Conservation (phyloP, 2,888 invertebrate species). For the Andrena trimmerana region DNA sequence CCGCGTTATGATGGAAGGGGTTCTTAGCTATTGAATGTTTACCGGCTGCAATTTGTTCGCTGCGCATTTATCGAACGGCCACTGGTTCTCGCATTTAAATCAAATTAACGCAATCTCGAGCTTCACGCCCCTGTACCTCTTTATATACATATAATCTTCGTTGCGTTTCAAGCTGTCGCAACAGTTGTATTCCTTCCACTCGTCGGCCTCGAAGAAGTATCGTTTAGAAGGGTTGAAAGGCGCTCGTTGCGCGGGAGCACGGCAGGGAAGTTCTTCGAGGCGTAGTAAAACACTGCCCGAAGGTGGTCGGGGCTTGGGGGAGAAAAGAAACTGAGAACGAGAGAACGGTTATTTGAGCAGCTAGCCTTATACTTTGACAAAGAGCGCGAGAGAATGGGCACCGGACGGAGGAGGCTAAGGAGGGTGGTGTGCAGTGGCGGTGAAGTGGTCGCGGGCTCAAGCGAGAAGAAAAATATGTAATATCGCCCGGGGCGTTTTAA, state of each 20-base stretch:
- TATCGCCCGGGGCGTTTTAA: slow-evolving; percentile 83
- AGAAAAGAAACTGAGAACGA: slow-evolving; percentile 49
- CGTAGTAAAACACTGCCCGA: slow-evolving; percentile 54
- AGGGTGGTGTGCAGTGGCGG: slow-evolving; percentile 20
- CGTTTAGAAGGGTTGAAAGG: slow-evolving; percentile 37
- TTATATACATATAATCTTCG: not conserved
- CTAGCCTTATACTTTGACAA: slow-evolving; percentile 52
- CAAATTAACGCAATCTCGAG: not conserved
- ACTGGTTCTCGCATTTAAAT: not conserved
- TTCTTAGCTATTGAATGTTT: slow-evolving; percentile 19
- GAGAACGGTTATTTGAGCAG: slow-evolving; percentile 61
- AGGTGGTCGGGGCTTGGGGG: slow-evolving; percentile 24
- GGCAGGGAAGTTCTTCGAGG: slow-evolving; percentile 30
- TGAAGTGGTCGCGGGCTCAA: slow-evolving; percentile 47
- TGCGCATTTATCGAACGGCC: not conserved
- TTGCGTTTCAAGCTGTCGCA: not conserved
- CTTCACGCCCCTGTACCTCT: not conserved
- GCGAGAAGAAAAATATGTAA: slow-evolving; percentile 72
- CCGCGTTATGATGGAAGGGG: not conserved
- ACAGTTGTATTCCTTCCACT: slow-evolving; percentile 2
- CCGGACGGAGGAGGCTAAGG: not conserved
- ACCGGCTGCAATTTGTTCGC: not conserved
- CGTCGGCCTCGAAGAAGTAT: slow-evolving; percentile 20
- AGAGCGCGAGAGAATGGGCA: slow-evolving; percentile 41
- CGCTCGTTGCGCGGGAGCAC: slow-evolving; percentile 16